Evolutionary conservation across 2,888 invertebrate species (phyloP).

Genomic region (Keiferia lycopersicella): DNA sequence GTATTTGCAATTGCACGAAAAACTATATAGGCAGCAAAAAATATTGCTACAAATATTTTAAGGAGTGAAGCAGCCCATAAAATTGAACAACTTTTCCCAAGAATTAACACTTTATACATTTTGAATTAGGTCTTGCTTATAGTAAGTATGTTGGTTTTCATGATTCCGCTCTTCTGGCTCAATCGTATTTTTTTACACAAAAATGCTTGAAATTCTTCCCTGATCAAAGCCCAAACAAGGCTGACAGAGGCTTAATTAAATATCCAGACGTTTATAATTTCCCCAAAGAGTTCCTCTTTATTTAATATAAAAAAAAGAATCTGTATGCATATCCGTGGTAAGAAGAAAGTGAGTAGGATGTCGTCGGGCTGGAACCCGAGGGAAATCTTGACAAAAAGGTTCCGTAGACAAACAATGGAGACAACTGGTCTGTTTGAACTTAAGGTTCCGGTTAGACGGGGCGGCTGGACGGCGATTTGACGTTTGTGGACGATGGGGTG

Average conservation of each 20-base stretch:
- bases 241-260: conserved; percentile 28
- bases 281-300: conserved; percentile 45
- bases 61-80: no score
- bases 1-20: no score
- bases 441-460: conserved; percentile 10
- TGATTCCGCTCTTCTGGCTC: no score
- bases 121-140: no score
- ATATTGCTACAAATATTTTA: no score
- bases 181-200: background rate
- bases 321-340: conserved; percentile 66
- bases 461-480: background rate
- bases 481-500: background rate
- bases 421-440: conserved; percentile 34
- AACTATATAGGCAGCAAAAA: no score
- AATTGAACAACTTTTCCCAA: no score
- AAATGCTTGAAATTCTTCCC: background rate
- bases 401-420: conserved; percentile 65
- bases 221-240: background rate
- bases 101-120: no score
- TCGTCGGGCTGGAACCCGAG: conserved; percentile 53
- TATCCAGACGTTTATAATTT: conserved; percentile 43
- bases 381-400: conserved; percentile 76
- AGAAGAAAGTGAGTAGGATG: conserved; percentile 62
- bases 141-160: no score
- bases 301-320: conserved; percentile 47